Evolutionary conservation across 53 echinoderm and acorn worm genomes (phyloP), one percentile per base, ranked within the genome.

Genomic region (Antedon mediterranea): DNA sequence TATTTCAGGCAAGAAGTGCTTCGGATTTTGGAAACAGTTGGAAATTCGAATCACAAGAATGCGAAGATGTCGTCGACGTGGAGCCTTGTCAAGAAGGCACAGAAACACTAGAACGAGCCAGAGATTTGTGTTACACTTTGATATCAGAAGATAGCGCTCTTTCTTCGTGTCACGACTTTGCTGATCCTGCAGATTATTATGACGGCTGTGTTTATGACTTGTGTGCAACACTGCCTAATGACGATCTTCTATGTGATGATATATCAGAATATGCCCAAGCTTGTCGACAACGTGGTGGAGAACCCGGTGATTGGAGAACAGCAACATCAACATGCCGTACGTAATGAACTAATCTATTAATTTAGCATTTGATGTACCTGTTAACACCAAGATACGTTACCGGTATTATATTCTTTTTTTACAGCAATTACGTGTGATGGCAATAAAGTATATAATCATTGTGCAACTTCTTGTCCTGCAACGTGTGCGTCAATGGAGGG

Each of bases 1-100:
- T 23, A 9, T 32, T 72, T 28, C 76, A 93, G 93, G 81, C 77
- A 0, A 72, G 79, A 20, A 78, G 75, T 27, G 71, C 80, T 15
- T 70, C 80, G 29, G 83, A 83, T 37, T 93, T 93, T 90, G 93
- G 85, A 29, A 93, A 93, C 84, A 90, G 93, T 71, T 93, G 93
- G 93, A 77, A 77, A 15, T 72, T 77, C 75, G 34, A 71, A 30
- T 27, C 30, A 13, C 5, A 41, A 7, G 41, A 41, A 13, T 41
- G 41, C 13, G 41, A 30, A 74, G 75, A 74, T 74, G 75, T 74
- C 31, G 31, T 74, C 75, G 75, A 74, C 11, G 75, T 74, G 4
- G 83, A 87, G 23, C 89, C 89, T 15, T 89, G 89, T 44, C 75
- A 78, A 23, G 85, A 85, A 13, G 77, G 81, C 31, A 37, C 75